Evolutionary conservation across 2,797 vertebrate genomes (phyloP), one percentile per base, ranked within the genome.

Genomic region (Cossypha heuglini): DNA sequence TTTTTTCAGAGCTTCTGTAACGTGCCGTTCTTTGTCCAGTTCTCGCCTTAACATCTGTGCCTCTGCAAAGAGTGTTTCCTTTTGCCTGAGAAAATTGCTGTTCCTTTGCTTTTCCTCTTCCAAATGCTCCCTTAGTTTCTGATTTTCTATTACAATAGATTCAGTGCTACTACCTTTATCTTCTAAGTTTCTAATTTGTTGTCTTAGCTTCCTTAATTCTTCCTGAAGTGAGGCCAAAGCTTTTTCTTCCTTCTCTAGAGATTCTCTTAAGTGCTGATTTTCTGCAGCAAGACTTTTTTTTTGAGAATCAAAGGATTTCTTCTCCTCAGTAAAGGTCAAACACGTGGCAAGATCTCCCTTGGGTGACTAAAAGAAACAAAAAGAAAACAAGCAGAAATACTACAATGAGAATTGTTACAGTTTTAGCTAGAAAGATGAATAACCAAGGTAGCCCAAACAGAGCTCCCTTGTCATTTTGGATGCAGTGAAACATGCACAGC

Each of bases 121-220:
- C 92, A 99, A 97, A 94, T 99, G 97, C 46, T 98, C 98, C 90
- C 98, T 99, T 64, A 99, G 98, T 85, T 97, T 98, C 91, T 98
- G 98, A 96, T 99, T 99, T 97, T 99, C 99, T 11, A 97, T 97
- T 61, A 98, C 90, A 79, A 99, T 96, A 2, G 96, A 97, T 62
- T 99, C 98, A 0, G 97, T 87, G 43, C 96, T 97, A 11, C 97
- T 96, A 45, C 98, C 98, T 93, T 96, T 97, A 43, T 98, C 98
- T 97, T 99, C 99, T 52, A 98, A 94, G 62, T 98, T 97, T 83
- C 97, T 97, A 11, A 99, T 98, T 94, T 99, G 98, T 64, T 98
- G 98, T 90, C 97, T 98, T 84, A 99, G 95, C 90, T 97, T 98
- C 62, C 97, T 97, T 93, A 99, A 97, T 94, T 99, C 99, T 76